Percentiles rank a stretch among this genome's conserved stretches.
Conservation (phyloP, 1,140 invertebrate species). For the Platorchestia sp. region DNA sequence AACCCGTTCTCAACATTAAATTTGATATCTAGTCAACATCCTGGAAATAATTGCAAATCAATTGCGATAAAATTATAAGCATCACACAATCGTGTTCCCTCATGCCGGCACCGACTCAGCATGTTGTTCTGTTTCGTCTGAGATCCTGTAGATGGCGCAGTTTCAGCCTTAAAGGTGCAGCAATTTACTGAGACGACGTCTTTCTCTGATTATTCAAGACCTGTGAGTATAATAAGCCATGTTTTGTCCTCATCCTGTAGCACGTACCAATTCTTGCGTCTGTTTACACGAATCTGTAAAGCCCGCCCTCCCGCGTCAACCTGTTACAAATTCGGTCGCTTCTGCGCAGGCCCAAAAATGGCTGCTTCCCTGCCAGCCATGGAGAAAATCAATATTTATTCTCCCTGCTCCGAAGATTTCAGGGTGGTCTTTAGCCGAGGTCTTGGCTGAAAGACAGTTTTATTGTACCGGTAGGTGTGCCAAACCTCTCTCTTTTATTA, state of each 20-base stretch:
- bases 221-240: constrained; percentile 6
- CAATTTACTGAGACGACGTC: not conserved
- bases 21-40: too few species aligned
- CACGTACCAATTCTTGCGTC: not conserved
- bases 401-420: constrained; percentile 51
- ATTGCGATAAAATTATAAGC: too few species aligned
- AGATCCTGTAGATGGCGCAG: constrained; percentile 32
- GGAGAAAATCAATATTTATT: constrained; percentile 54
- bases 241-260: not conserved
- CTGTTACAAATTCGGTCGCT: constrained; percentile 51
- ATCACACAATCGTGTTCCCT: not conserved
- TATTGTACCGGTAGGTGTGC: not conserved
- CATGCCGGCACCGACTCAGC: not conserved
- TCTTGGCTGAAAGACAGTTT: constrained; percentile 32
- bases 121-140: not conserved
- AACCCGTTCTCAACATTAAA: too few species aligned
- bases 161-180: not conserved
- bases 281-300: not conserved
- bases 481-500: not conserved
- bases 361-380: constrained; percentile 40
- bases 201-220: not conserved
- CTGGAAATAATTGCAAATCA: too few species aligned
- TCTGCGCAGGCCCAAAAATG: constrained; percentile 52
- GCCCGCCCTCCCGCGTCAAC: constrained; percentile 52
- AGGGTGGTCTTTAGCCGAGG: constrained; percentile 21